Percentiles rank a stretch among this genome's conserved stretches.
These are phyloP conservation scores for Sciurus vulgaris DNA, from an alignment of 2,797 vertebrate genomes.

Conservation along the genomic window DNA sequence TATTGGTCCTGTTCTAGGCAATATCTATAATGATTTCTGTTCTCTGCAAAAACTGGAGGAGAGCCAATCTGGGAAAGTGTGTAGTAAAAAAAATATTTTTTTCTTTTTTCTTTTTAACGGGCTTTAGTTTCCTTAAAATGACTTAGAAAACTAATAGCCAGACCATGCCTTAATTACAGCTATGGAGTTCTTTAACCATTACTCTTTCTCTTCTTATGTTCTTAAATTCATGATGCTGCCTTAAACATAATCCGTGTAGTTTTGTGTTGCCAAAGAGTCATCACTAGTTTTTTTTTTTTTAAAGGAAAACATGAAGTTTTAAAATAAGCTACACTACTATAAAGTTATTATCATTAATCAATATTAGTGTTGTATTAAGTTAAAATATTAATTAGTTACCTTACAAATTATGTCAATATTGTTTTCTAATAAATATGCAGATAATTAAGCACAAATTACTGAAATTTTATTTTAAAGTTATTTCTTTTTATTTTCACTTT, in stretches of 20 bases:
- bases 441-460: background rate
- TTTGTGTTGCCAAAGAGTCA: background rate
- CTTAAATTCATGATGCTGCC: background rate
- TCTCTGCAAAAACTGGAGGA: background rate
- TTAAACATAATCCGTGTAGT: background rate
- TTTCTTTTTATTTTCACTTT: background rate
- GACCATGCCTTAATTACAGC: background rate
- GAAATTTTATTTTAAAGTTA: background rate
- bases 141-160: background rate
- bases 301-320: background rate
- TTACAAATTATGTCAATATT: background rate
- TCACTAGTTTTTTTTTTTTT: background rate
- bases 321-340: background rate
- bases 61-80: rapidly evolving
- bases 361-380: background rate
- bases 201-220: background rate
- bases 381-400: background rate
- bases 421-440: background rate
- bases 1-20: background rate
- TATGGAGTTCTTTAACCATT: background rate
- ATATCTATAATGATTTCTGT: background rate
- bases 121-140: background rate
- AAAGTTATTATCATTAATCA: background rate
- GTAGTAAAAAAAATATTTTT: background rate
- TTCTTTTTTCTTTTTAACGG: background rate